A percentile compares a stretch with the other conserved stretches of the same genome.
These are phyloP conservation scores for Xiphydria camelus DNA, from an alignment of 2,888 invertebrate species.

Conservation along the genomic window DNA sequence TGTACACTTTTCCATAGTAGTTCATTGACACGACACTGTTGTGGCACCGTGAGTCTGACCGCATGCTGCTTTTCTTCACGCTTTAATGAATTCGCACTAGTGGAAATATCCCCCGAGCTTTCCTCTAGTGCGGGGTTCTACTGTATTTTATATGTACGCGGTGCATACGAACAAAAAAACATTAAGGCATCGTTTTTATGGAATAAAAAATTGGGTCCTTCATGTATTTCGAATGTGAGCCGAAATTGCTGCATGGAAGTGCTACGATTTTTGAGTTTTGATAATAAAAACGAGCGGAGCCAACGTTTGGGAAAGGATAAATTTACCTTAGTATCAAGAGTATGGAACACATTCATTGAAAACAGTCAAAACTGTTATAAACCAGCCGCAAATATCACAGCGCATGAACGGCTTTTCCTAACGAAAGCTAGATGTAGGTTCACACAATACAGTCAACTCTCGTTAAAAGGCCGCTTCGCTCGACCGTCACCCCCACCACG, in stretches of 20 bases:
- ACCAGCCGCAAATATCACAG: conserved; percentile 25
- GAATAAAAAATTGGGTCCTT: conserved; percentile 9
- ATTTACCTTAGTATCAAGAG: conserved; percentile 26
- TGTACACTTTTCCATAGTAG: no score
- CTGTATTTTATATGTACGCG: neutral
- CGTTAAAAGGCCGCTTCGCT: no score
- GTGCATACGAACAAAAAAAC: conserved; percentile 6
- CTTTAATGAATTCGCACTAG: no score
- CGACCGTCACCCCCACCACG: no score
- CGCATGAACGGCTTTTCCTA: conserved; percentile 36
- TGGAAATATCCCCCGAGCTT: no score
- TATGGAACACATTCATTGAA: conserved; percentile 29
- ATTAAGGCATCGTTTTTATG: conserved; percentile 7
- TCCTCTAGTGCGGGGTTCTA: no score
- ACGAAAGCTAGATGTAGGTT: conserved; percentile 15
- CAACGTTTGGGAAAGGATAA: conserved; percentile 26
- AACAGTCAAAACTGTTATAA: conserved; percentile 25
- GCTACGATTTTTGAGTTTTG: conserved; percentile 24
- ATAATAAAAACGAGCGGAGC: conserved; percentile 21
- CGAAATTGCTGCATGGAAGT: conserved; percentile 17
- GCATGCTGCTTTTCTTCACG: no score
- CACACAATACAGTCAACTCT: no score
- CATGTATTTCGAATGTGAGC: conserved; percentile 22
- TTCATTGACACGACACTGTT: no score
- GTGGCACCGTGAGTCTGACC: no score